These are phyloP conservation scores for Xylota sylvarum DNA, from an alignment of 2,888 invertebrate genomes.

Conservation along the genomic window DNA sequence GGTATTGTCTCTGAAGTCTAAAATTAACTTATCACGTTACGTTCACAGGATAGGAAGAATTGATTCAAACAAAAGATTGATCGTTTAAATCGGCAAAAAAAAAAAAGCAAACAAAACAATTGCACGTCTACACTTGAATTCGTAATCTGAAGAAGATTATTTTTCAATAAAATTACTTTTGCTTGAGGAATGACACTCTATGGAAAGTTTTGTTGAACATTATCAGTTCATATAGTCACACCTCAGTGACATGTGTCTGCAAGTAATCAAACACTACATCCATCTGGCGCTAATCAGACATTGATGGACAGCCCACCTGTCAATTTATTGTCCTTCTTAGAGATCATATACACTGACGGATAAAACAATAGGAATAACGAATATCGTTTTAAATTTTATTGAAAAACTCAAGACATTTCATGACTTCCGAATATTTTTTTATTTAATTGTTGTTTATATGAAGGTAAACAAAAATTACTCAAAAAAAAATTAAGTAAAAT, in stretches of 20 bases:
- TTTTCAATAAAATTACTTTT: neutral
- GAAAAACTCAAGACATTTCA: no score
- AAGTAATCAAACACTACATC: neutral
- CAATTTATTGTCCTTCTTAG: neutral
- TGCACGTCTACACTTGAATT: neutral
- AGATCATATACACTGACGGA: neutral
- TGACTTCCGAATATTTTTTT: no score
- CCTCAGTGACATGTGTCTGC: neutral
- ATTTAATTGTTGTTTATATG: no score
- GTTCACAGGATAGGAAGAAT: neutral
- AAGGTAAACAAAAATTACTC: no score
- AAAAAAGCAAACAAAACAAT: no score
- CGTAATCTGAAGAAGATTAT: neutral
- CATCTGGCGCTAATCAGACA: neutral
- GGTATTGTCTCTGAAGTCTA: neutral
- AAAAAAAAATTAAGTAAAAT: no score
- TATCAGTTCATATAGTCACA: constrained; percentile 4
- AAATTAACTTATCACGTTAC: neutral
- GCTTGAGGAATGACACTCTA: neutral
- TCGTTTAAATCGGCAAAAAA: neutral
- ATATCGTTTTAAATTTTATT: no score
- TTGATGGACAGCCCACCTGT: neutral
- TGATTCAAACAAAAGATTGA: neutral
- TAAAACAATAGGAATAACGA: no score
- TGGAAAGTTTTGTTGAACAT: neutral